Evolutionary conservation across 2,888 invertebrate species (phyloP), one percentile per base, ranked within the genome.

Genomic region (Syrphus vitripennis): DNA sequence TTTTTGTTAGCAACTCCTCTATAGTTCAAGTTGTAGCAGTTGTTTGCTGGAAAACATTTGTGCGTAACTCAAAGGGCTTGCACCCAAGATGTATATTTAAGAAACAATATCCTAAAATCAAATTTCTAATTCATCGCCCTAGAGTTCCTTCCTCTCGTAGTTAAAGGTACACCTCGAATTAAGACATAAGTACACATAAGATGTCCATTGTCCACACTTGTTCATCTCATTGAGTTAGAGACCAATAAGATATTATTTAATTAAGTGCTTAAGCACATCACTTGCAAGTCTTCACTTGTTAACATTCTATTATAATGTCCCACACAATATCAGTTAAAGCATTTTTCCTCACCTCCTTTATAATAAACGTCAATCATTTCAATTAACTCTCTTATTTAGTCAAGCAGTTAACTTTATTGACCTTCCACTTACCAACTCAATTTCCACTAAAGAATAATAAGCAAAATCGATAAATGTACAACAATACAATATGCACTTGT

Each of bases 351-450:
- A 48, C 67, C n/a, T 61, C 61, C 5, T 37, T 31, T 12, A 34
- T 34, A 12, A 9, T 3, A 10, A 10, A 29, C 21, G 37, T 45
- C n/a, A 37, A 31, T 72, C 50, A 26, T 29, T 48, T 55, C 69
- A 69, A 42, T 79, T 83, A 78, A 69, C 76, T 84, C 84, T 45
- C 40, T 69, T 61, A 84, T 72, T 72, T 71, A 84, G 76, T 81
- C 50, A 76, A 37, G 57, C 80, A 71, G 65, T 80, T 75, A 77
- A 77, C 78, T 69, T 74, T 59, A 80, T 79, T 75, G 79, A 78
- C 72, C 72, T 59, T 57, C 69, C 83, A 70, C 70, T 75, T 75
- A 55, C 70, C 61, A 67, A 29, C 29, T n/a, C 67, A 50, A 57
- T 42, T 65, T 55, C 48, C 61, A 69, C 29, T 29, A 16, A 4